Percentiles rank a stretch among this genome's conserved stretches.
phyloP scores from a whole-genome alignment of 2,797 vertebrate species.

The Oreonectes daqikongensis region DNA sequence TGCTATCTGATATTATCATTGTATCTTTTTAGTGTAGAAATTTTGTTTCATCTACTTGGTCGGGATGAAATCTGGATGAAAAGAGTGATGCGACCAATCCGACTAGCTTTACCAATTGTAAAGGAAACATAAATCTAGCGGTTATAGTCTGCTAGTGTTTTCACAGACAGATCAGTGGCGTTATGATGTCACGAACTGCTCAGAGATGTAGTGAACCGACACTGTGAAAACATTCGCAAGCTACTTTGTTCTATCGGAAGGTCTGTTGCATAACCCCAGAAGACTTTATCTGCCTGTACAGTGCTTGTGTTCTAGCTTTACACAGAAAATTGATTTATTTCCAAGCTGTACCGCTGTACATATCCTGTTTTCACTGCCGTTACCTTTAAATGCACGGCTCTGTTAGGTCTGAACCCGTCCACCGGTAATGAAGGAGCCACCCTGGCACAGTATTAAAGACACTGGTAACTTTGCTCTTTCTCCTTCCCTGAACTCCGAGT shows the following conservation, averaged over 20 bases:
- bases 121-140: slow-evolving; percentile 66
- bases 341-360: slow-evolving; percentile 10
- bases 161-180: slow-evolving; percentile 39
- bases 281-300: slow-evolving; percentile 14
- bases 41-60: background rate
- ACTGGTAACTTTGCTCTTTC: slow-evolving; percentile 26
- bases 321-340: slow-evolving; percentile 9
- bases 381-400: slow-evolving; percentile 29
- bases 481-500: slow-evolving; percentile 12
- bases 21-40: background rate
- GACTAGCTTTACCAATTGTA: slow-evolving; percentile 67
- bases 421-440: slow-evolving; percentile 21
- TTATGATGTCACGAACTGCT: slow-evolving; percentile 59
- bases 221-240: slow-evolving; percentile 60
- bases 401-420: slow-evolving; percentile 27
- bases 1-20: no score
- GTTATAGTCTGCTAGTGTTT: slow-evolving; percentile 61
- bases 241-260: slow-evolving; percentile 26
- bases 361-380: slow-evolving; percentile 12
- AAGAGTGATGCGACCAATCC: slow-evolving; percentile 62
- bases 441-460: slow-evolving; percentile 37
- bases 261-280: slow-evolving; percentile 13
- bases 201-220: slow-evolving; percentile 54
- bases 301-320: slow-evolving; percentile 28
- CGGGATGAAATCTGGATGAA: slow-evolving; percentile 55